Conservation (phyloP, 1,140 invertebrate genomes). For the Drosophila tropicalis region DNA sequence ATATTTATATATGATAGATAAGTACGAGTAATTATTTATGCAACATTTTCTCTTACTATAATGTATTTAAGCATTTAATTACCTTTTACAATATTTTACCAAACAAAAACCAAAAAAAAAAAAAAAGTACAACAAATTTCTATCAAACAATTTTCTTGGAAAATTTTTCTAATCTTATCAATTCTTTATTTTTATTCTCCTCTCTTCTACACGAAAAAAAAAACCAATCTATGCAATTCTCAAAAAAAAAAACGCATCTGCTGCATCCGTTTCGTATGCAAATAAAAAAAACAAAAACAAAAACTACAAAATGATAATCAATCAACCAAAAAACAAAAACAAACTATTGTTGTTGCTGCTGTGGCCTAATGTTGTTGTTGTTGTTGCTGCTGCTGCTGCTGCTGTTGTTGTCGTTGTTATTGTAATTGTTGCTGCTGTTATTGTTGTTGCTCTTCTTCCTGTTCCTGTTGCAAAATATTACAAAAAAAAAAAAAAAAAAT, state of each 20-base stretch:
- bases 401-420: conserved; percentile 31
- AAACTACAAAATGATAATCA: neutral
- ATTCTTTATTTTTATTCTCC: conserved; percentile 81
- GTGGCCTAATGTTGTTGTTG: conserved; percentile 17
- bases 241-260: conserved; percentile 51
- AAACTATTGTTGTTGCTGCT: conserved; percentile 41
- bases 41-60: conserved; percentile 53
- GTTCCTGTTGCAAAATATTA: conserved; percentile 2
- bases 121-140: conserved; percentile 23
- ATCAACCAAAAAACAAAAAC: neutral
- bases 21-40: conserved; percentile 40
- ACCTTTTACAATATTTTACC: conserved; percentile 51
- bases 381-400: conserved; percentile 12
- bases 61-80: conserved; percentile 73
- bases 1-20: conserved; percentile 42
- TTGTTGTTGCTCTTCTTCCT: conserved; percentile 35
- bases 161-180: conserved; percentile 74
- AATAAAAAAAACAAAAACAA: conserved; percentile 25
- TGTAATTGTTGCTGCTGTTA: conserved; percentile 36
- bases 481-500: conserved; percentile 34
- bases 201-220: conserved; percentile 76
- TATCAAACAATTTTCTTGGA: conserved; percentile 44
- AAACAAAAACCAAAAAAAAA: conserved; percentile 35
- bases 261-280: conserved; percentile 63
- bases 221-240: conserved; percentile 25